Evolutionary conservation across 2,888 invertebrate genomes (phyloP), one percentile per base, ranked within the genome.

Genomic region (Heteropelma amictum): DNA sequence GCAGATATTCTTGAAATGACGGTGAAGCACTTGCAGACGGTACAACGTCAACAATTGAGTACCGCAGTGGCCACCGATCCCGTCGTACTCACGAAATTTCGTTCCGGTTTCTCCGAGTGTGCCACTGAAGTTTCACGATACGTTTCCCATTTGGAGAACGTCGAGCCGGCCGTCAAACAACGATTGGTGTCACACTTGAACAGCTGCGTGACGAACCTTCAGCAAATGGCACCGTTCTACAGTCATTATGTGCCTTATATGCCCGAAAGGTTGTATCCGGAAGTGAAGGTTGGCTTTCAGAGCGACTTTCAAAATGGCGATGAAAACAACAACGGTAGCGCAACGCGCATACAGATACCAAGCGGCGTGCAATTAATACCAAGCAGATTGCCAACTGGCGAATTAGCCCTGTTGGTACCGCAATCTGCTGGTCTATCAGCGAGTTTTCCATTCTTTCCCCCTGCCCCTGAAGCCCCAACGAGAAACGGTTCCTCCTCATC

Each of bases 1-100:
- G 98, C 98, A 0, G 98, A 98, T 89, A 98, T 98, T 81, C 90
- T 98, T 63, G 98, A 98, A 90, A 94, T 98, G 92, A 97, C 98
- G 0, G 98, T 98, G 51, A 96, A 96, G 87, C 97, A 98, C 88
- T 91, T 98, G 56, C 96, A 97, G 87, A 94, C 95, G 75, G 90
- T 98, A 12, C 97, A 98, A 86, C 92, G 96, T 8, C 96, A 97
- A 87, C 97, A 97, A 88, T 90, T 95, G 49, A 95, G 95, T 6
- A 93, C 95, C 79, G 94, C 96, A 21, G 95, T 95, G 79, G 94
- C 95, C 0, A 93, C 95, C 7, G 96, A 97, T 88, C 96, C 97
- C 0, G 93, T 94, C 12, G 94, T 97, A 1, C 90, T 96, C 49
- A 95, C 94, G 85, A 94, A 96, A 85, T 97, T 96, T 90, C 94